phyloP scores from a whole-genome alignment of 2,113 vertebrate genomes.

The Leptobrachium ailaonicum region DNA sequence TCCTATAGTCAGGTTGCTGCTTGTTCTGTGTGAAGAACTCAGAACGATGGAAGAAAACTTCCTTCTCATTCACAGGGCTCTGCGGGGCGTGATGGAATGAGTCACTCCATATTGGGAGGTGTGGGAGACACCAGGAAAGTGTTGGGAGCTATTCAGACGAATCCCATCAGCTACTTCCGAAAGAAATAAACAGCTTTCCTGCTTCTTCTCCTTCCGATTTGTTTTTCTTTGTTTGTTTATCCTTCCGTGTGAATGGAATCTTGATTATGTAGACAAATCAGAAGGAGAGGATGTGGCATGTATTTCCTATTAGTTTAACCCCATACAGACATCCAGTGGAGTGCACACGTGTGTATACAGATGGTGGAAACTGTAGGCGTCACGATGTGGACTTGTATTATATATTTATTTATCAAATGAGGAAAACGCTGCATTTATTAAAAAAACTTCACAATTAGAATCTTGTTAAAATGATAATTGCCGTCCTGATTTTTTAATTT shows the following conservation, averaged over 20 bases:
- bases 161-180: conserved; percentile 34
- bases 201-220: background rate
- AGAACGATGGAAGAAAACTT: conserved; percentile 25
- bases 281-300: conserved; percentile 29
- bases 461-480: too few species aligned
- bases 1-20: conserved; percentile 20
- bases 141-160: conserved; percentile 20
- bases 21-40: conserved; percentile 35
- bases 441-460: too few species aligned
- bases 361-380: background rate
- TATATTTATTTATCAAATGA: background rate
- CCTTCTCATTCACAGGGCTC: conserved; percentile 27
- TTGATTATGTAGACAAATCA: conserved; percentile 12
- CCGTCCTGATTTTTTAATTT: too few species aligned
- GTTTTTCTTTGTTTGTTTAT: conserved; percentile 18
- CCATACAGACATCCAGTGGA: background rate
- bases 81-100: conserved; percentile 25
- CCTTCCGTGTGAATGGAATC: conserved; percentile 40
- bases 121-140: conserved; percentile 22
- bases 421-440: too few species aligned
- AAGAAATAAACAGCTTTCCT: conserved; percentile 36
- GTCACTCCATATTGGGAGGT: conserved; percentile 11
- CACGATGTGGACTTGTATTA: background rate
- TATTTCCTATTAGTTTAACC: conserved; percentile 30
- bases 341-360: background rate